A percentile compares a stretch with the other conserved stretches of the same genome.
Conservation (phyloP, 2,113 vertebrate species). For the Bubalus kerabau region DNA sequence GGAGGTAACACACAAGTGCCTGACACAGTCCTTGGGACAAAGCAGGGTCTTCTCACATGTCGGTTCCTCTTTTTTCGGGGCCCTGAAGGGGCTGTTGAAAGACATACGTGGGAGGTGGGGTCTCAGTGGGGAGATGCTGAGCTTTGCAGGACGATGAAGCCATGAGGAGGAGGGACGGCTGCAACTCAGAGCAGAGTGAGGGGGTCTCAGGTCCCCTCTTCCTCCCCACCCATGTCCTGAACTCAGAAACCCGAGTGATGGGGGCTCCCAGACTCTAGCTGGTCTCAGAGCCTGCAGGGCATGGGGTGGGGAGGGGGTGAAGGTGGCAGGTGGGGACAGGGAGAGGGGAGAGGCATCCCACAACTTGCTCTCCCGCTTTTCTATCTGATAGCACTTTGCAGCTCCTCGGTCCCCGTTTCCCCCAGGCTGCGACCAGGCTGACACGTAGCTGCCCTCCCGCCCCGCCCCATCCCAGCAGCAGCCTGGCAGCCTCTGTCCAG, state of each 20-base stretch:
- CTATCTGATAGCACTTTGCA: not conserved
- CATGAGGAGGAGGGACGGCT: not conserved
- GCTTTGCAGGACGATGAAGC: not conserved
- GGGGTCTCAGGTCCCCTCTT: too few species aligned
- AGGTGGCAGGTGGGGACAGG: not conserved
- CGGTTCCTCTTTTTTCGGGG: not conserved
- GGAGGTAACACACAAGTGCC: not conserved
- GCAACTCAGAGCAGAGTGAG: not conserved
- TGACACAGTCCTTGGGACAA: not conserved
- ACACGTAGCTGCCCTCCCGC: not conserved
- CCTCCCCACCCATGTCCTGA: not conserved
- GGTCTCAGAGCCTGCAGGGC: not conserved
- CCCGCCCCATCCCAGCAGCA: not conserved
- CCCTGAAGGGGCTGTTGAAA: not conserved
- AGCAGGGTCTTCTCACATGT: not conserved
- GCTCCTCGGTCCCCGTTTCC: not conserved
- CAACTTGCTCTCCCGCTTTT: not conserved
- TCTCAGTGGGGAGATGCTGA: not conserved
- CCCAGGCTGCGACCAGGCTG: not conserved
- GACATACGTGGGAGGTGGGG: accelerated
- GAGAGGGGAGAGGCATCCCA: not conserved
- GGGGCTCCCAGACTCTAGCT: accelerated
- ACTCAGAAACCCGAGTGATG: accelerated
- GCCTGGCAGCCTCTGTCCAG: not conserved
- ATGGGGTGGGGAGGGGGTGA: too few species aligned